These are phyloP conservation scores for Periophthalmodon schlosseri DNA, from an alignment of 2,113 vertebrate genomes.

Conservation along the genomic window DNA sequence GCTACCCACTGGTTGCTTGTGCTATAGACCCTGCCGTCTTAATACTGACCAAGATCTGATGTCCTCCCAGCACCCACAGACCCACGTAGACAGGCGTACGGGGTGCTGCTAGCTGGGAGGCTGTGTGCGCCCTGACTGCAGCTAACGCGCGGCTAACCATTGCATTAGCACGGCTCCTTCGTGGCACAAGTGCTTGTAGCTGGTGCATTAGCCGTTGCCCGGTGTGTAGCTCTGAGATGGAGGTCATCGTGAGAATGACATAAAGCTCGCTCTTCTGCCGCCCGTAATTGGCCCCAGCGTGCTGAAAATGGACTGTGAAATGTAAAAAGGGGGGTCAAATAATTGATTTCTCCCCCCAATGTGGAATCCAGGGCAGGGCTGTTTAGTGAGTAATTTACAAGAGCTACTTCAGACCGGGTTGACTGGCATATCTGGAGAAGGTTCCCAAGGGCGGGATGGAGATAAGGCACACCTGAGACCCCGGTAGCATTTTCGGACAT, in stretches of 20 bases:
- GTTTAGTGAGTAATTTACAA: conserved; percentile 79
- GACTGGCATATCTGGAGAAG: conserved; percentile 72
- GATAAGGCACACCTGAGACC: conserved; percentile 79
- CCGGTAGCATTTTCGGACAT: conserved; percentile 63
- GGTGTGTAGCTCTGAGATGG: conserved; percentile 64
- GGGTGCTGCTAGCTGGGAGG: conserved; percentile 39
- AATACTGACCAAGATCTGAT: conserved; percentile 63
- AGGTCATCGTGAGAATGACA: conserved; percentile 74
- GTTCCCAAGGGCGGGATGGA: conserved; percentile 72
- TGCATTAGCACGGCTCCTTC: conserved; percentile 69
- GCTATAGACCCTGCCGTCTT: background rate
- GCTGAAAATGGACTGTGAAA: conserved; percentile 81
- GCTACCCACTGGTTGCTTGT: background rate
- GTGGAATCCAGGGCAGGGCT: conserved; percentile 74
- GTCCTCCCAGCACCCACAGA: conserved; percentile 45
- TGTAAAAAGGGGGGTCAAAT: conserved; percentile 74
- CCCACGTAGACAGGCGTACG: conserved; percentile 33
- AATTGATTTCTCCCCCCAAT: conserved; percentile 79
- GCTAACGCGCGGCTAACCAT: conserved; percentile 70
- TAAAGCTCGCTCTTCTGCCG: conserved; percentile 74
- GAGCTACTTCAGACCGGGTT: conserved; percentile 65
- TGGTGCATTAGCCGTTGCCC: conserved; percentile 63
- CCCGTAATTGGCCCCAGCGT: conserved; percentile 79
- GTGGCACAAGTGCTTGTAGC: conserved; percentile 67
- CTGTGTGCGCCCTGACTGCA: conserved; percentile 57